Evolutionary conservation across 2,888 invertebrate genomes (phyloP).

Genomic region (Cordilura impudica): DNA sequence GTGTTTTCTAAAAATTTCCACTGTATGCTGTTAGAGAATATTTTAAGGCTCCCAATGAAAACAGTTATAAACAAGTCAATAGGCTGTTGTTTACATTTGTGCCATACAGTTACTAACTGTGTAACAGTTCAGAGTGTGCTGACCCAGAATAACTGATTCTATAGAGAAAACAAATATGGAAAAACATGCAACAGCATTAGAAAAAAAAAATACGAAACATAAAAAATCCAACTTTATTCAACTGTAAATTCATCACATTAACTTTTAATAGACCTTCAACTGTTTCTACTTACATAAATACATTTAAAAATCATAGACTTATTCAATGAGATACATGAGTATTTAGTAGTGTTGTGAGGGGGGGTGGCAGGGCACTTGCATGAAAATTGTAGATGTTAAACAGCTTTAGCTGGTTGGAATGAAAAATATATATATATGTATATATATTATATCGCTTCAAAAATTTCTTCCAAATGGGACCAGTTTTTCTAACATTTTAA

Average conservation of each 20-base stretch:
- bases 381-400: too few species aligned
- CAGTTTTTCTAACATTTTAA: too few species aligned
- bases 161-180: neutral
- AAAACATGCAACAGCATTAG: neutral
- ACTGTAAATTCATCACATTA: slow-evolving; percentile 40
- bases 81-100: neutral
- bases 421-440: too few species aligned
- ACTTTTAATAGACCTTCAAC: slow-evolving; percentile 21
- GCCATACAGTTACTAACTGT: neutral
- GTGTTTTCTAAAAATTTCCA: too few species aligned
- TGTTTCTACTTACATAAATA: neutral
- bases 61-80: neutral
- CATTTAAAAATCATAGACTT: neutral
- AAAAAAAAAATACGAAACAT: neutral
- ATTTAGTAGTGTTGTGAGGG: too few species aligned
- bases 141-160: slow-evolving; percentile 39
- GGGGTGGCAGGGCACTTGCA: too few species aligned
- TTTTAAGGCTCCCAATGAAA: neutral
- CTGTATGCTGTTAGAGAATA: too few species aligned
- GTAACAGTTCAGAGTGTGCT: slow-evolving; percentile 20
- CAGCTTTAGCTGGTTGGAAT: too few species aligned
- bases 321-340: neutral
- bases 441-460: too few species aligned
- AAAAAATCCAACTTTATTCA: slow-evolving; percentile 11
- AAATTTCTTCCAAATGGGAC: too few species aligned